Evolutionary conservation across 2,888 invertebrate species (phyloP), one percentile per base, ranked within the genome.

Genomic region (Lydus trimaculatus): DNA sequence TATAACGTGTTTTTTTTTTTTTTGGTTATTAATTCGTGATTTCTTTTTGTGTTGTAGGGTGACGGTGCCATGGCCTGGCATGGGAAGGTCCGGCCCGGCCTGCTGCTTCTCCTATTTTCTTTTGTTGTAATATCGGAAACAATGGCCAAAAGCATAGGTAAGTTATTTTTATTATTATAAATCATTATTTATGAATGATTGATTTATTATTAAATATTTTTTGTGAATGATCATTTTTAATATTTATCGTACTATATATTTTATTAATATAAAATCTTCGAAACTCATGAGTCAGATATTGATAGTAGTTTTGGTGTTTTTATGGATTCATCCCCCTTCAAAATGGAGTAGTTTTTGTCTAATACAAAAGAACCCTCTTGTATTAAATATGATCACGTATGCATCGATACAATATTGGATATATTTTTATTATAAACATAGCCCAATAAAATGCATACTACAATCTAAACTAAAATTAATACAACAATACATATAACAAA

Each of bases 31-130:
- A n/a, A n/a, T n/a, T n/a, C n/a, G n/a, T n/a, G n/a, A n/a, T n/a
- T n/a, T n/a, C n/a, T n/a, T n/a, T 70, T 76, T 76, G 78, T 77
- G 65, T 85, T 84, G 72, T 81, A 84, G 84, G 84, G 84, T 83
- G 82, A 82, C 80, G 78, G 83, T 84, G 84, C 82, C 83, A 85
- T 85, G 84, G 84, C 84, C 84, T 84, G 84, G 84, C 83, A 84
- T 84, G 84, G 83, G 80, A 84, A 82, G 82, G 80, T 83, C 82
- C 81, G 82, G 82, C 83, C 82, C 79, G 84, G 84, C 83, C 83
- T 85, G 79, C 81, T 85, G 77, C 81, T 85, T 77, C 80, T 85
- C 64, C 79, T 84, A 64, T 81, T 81, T 75, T 81, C 81, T 72
- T 81, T 82, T 73, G 81, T 81, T 75, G 81, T 82, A 71, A 81